Base-by-base conservation (phyloP, 2,797 vertebrate species). In the Brachyalestes nurse region DNA sequence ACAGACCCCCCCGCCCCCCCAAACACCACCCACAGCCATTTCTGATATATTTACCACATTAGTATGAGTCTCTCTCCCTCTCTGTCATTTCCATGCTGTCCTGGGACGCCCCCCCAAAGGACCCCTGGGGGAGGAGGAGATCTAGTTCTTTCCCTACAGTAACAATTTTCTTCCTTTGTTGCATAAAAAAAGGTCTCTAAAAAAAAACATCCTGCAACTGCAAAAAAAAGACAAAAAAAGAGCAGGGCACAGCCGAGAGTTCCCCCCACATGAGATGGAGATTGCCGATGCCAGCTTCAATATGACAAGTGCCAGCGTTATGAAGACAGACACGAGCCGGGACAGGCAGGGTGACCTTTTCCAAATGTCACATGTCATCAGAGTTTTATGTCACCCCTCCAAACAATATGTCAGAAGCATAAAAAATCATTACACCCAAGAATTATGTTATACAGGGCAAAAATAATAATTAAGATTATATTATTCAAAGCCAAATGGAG, bases 311-410 rank as follows among this genome's bases (percentile, higher is more conserved):
- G 93, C 91, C 92, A 90, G 92, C 83, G 93, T 94, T 94, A 95
- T 94, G 93, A 95, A 95, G 94, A 95, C 92, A 93, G 94, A 95
- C 94, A 93, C 91, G 92, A 91, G 90, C 90, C 75, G 72, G 91
- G 95, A 96, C 93, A 95, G 96, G 93, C 93, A 93, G 95, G 92
- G 92, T 98, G 97, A 99, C 97, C 97, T 99, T 99, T 99, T 96
- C 96, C 96, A 99, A 99, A 99, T 99, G 97, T 96, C 97, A 99
- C 96, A 96, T 97, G 97, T 97, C 97, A 98, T 93, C 88, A 93
- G 95, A 96, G 97, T 97, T 99, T 98, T 98, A 99, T 97, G 97
- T 99, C 97, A 97, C 96, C 96, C 95, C 62, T 93, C 96, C 91
- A 96, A 96, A 98, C 97, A 97, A 96, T 97, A 96, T 97, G 96